These are phyloP conservation scores for Allolobophora icterica DNA, from an alignment of 2,888 invertebrate species.

Conservation along the genomic window DNA sequence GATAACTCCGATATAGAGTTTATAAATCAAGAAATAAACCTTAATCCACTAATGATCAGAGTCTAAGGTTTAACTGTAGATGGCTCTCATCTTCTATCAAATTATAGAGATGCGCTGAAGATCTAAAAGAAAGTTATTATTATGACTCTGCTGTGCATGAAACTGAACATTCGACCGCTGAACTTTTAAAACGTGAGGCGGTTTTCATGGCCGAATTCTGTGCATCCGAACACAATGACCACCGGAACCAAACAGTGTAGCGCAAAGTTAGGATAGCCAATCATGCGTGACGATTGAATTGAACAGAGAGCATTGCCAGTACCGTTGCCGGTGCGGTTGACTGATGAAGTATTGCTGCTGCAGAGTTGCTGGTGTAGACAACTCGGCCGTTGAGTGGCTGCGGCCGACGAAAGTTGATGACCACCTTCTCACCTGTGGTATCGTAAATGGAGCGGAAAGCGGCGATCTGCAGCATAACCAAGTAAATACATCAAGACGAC, in stretches of 20 bases:
- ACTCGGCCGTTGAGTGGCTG: constrained; percentile 19
- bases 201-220: background rate
- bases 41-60: too few species aligned
- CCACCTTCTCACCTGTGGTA: background rate
- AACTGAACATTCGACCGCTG: too few species aligned
- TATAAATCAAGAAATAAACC: too few species aligned
- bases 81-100: too few species aligned
- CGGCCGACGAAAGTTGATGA: background rate
- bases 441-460: background rate
- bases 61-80: too few species aligned
- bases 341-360: background rate
- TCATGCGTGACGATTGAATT: background rate
- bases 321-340: background rate
- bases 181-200: background rate
- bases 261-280: background rate
- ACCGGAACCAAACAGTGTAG: background rate
- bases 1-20: too few species aligned
- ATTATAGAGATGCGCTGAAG: too few species aligned
- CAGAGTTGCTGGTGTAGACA: background rate
- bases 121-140: too few species aligned
- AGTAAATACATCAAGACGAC: background rate
- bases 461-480: background rate
- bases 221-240: too few species aligned
- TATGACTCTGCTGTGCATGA: too few species aligned
- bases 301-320: background rate